A percentile compares a stretch with the other conserved stretches of the same genome.
Conservation (phyloP, 2,888 invertebrate species). For the Phengaris arion region DNA sequence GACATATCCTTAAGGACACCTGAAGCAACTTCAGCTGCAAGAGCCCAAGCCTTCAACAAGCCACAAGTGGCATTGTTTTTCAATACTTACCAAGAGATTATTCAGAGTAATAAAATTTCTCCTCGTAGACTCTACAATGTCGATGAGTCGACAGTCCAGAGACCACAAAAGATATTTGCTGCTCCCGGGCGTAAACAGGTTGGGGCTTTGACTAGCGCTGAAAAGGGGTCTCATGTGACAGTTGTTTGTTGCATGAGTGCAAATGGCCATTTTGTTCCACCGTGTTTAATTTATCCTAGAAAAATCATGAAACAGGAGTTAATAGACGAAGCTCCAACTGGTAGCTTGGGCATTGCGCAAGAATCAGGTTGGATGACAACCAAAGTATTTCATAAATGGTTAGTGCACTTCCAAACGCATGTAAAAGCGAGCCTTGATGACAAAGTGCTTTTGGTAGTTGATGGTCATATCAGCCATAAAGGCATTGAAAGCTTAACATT, state of each 20-base stretch:
- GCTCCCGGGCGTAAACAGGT: constrained; percentile 55
- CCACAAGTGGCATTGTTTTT: constrained; percentile 33
- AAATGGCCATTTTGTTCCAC: constrained; percentile 30
- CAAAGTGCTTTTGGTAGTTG: constrained; percentile 23
- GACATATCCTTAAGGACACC: constrained; percentile 30
- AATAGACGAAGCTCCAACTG: constrained; percentile 35
- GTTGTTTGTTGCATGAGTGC: constrained; percentile 34
- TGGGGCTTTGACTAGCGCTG: constrained; percentile 51
- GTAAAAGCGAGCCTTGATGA: constrained; percentile 17
- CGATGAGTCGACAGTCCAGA: constrained; percentile 61
- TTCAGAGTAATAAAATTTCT: constrained; percentile 26
- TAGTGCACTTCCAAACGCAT: constrained; percentile 31
- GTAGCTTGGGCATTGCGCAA: constrained; percentile 31
- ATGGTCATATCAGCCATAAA: constrained; percentile 35
- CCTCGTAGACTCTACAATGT: constrained; percentile 43
- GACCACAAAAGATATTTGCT: constrained; percentile 45
- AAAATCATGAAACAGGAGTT: constrained; percentile 21
- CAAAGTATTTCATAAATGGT: constrained; percentile 34
- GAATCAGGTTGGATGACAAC: constrained; percentile 32
- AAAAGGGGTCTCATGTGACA: constrained; percentile 30
- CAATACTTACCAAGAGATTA: constrained; percentile 23
- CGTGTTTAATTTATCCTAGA: constrained; percentile 29
- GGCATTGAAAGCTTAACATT: constrained; percentile 32
- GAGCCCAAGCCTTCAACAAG: constrained; percentile 35
- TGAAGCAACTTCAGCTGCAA: constrained; percentile 35